These are phyloP conservation scores for Megalops atlanticus DNA, from an alignment of 2,113 vertebrate species.

Conservation along the genomic window DNA sequence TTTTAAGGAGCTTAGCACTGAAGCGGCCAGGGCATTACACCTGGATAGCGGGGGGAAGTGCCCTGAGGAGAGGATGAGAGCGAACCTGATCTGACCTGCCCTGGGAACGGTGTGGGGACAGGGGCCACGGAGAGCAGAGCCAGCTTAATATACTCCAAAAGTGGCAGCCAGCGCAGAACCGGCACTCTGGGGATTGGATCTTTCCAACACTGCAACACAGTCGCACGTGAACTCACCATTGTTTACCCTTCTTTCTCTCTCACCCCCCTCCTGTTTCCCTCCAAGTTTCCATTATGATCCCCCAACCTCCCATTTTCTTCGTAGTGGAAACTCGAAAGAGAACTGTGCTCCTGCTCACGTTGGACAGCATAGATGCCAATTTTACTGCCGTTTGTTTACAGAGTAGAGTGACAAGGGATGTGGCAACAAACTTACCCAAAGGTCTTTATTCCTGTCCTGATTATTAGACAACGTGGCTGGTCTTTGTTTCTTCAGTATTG, in stretches of 20 bases:
- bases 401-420: too few relatives aligned
- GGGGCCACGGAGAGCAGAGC: too few relatives aligned
- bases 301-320: not conserved
- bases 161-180: not conserved
- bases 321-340: not conserved
- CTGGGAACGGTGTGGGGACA: too few relatives aligned
- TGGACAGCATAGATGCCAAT: constrained; percentile 14
- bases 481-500: not conserved
- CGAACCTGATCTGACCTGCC: not conserved
- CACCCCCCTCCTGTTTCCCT: not conserved
- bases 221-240: not conserved
- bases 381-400: not conserved
- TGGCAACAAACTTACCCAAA: not conserved
- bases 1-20: constrained; percentile 49
- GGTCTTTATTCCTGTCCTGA: constrained; percentile 25
- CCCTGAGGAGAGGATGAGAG: constrained; percentile 9
- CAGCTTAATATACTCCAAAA: too few relatives aligned
- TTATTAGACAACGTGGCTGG: constrained; percentile 42
- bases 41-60: constrained; percentile 12
- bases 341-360: not conserved
- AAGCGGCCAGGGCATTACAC: constrained; percentile 43
- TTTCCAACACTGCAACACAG: not conserved
- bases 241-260: not conserved
- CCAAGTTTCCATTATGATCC: not conserved
- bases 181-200: not conserved